A percentile compares a stretch with the other conserved stretches of the same genome.
Conservation (phyloP, 2,113 vertebrate genomes). For the Craseonycteris thonglongyai region DNA sequence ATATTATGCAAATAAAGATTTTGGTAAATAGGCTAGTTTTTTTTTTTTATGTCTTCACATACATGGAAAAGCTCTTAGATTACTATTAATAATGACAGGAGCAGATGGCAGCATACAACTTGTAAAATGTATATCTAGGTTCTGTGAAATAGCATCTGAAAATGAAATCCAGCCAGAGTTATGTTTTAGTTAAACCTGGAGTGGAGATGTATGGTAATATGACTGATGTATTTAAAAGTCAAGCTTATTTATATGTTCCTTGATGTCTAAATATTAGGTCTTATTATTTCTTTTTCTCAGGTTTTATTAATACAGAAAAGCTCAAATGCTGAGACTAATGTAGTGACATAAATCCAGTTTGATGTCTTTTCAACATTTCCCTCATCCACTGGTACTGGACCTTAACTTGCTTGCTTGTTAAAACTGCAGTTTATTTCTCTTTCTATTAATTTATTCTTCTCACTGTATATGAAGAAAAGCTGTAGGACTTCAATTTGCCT, state of each 20-base stretch:
- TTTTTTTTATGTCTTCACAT: constrained; percentile 33
- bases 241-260: not conserved
- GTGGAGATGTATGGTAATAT: not conserved
- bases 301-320: not conserved
- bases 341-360: not conserved
- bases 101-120: constrained; percentile 26
- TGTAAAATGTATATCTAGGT: constrained; percentile 30
- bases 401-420: not conserved
- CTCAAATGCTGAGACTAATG: not conserved
- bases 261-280: not conserved
- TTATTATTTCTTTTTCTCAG: constrained; percentile 24
- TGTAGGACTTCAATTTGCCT: constrained; percentile 17
- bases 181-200: constrained; percentile 31
- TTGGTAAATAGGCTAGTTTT: constrained; percentile 67
- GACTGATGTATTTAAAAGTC: constrained; percentile 26
- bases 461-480: not conserved
- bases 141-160: constrained; percentile 24
- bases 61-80: constrained; percentile 52
- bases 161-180: constrained; percentile 23
- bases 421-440: constrained; percentile 24
- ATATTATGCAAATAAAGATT: constrained; percentile 74
- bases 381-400: not conserved
- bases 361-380: not conserved
- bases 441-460: constrained; percentile 10
- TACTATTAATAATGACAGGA: constrained; percentile 62